Evolutionary conservation across 2,797 vertebrate species (phyloP).

Genomic region (Parotocinclus haroldoi): DNA sequence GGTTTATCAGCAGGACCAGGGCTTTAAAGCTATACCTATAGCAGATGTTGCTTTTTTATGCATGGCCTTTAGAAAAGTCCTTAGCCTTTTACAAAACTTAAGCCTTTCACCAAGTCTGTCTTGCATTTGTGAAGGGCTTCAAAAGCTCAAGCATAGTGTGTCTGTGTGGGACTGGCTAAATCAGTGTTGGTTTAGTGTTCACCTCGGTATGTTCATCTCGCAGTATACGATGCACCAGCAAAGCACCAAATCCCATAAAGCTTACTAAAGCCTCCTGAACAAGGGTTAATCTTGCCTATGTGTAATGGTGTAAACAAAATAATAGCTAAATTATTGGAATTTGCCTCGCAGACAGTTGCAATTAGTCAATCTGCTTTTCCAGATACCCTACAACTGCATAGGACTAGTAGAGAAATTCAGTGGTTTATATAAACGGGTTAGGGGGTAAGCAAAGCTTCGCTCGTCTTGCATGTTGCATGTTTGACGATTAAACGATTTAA

Average conservation of each 20-base stretch:
- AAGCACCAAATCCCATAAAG: constrained; percentile 56
- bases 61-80: constrained; percentile 22
- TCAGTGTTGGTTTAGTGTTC: too few species aligned
- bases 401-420: too few species aligned
- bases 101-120: too few species aligned
- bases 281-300: constrained; percentile 13
- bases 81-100: too few species aligned
- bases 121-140: neutral
- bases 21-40: neutral
- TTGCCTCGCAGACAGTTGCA: too few species aligned
- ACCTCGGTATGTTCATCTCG: too few species aligned
- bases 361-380: constrained; percentile 26
- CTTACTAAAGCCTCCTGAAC: constrained; percentile 45
- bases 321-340: neutral
- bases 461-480: too few species aligned
- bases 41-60: constrained; percentile 9
- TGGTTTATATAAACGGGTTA: too few species aligned
- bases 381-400: constrained; percentile 25
- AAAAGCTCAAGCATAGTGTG: constrained; percentile 14
- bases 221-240: too few species aligned
- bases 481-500: too few species aligned
- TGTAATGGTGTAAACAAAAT: constrained; percentile 9
- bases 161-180: neutral
- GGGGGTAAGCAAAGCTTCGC: too few species aligned
- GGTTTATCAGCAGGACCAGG: constrained; percentile 15